phyloP scores from a whole-genome alignment of 1,140 invertebrate species.

The Drosophila sulfurigaster region DNA sequence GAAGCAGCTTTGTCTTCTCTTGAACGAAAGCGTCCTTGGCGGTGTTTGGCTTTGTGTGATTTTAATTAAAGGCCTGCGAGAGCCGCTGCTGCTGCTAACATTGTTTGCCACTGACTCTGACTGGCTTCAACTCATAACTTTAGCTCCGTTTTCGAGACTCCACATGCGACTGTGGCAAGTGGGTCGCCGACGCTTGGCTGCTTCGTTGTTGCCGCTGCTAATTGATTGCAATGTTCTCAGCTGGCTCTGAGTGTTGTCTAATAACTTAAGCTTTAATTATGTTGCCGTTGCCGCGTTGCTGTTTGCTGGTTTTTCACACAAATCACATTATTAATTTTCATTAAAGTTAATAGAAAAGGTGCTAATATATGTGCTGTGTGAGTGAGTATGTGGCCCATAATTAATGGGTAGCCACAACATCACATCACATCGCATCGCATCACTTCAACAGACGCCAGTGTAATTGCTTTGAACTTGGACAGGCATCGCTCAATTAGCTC shows the following conservation, averaged over 20 bases:
- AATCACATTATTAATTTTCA: slow-evolving; percentile 54
- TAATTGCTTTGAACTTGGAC: slow-evolving; percentile 77
- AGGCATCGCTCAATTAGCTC: slow-evolving; percentile 44
- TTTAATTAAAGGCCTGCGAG: slow-evolving; percentile 71
- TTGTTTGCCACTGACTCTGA: slow-evolving; percentile 47
- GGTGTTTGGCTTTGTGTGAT: slow-evolving; percentile 59
- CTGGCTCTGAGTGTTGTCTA: slow-evolving; percentile 68
- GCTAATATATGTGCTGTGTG: slow-evolving; percentile 64
- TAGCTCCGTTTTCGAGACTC: background rate
- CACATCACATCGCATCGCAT: slow-evolving; percentile 55
- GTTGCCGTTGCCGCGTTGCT: slow-evolving; percentile 45
- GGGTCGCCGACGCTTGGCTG: slow-evolving; percentile 24
- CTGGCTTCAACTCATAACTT: background rate
- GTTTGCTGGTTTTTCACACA: slow-evolving; percentile 32
- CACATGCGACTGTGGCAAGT: slow-evolving; percentile 51
- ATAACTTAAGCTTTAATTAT: slow-evolving; percentile 78
- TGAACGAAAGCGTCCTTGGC: slow-evolving; percentile 73
- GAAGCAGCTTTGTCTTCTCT: slow-evolving; percentile 25
- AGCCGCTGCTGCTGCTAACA: slow-evolving; percentile 34
- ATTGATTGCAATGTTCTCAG: slow-evolving; percentile 77
- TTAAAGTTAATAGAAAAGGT: slow-evolving; percentile 72
- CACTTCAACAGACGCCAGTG: slow-evolving; percentile 61
- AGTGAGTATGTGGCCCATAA: slow-evolving; percentile 48
- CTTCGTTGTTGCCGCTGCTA: slow-evolving; percentile 51
- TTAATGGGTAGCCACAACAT: slow-evolving; percentile 61